phyloP scores from a whole-genome alignment of 2,113 vertebrate genomes.

The Hyaena hyaena region DNA sequence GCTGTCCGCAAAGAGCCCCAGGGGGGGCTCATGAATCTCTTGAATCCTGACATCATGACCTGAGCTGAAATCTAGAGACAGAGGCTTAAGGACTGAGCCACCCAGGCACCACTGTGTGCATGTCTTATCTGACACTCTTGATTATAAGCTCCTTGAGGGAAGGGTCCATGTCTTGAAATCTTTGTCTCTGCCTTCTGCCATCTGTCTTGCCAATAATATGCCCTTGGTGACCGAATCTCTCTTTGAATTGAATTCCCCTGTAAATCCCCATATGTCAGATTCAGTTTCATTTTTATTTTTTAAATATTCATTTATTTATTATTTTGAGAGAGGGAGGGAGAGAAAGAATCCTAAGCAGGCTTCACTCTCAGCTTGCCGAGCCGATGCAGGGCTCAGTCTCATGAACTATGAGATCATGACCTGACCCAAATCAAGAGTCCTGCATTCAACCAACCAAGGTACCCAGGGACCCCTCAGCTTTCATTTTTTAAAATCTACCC shows the following conservation, averaged over 20 bases:
- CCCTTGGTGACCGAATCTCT: neutral
- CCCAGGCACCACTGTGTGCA: neutral
- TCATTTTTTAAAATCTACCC: slow-evolving; percentile 32
- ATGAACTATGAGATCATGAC: neutral
- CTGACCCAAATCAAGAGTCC: neutral
- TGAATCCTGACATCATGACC: too few species aligned
- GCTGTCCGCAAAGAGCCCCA: too few species aligned
- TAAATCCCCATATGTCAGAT: neutral
- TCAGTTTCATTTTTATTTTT: slow-evolving; percentile 14
- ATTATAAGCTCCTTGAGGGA: slow-evolving; percentile 37
- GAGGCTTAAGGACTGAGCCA: too few species aligned
- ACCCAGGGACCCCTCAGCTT: neutral
- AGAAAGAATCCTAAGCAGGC: neutral
- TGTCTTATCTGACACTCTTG: slow-evolving; percentile 7
- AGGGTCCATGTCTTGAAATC: slow-evolving; percentile 11
- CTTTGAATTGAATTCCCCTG: slow-evolving; percentile 34
- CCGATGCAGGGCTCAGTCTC: neutral
- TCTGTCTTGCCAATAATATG: neutral
- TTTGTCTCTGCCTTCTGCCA: slow-evolving; percentile 21
- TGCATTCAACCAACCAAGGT: neutral
- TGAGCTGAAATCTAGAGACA: too few species aligned
- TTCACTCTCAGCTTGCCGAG: neutral
- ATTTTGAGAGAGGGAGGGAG: neutral
- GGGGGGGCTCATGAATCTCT: too few species aligned
- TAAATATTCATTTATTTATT: neutral